Percentiles rank a stretch among this genome's conserved stretches.
phyloP scores from a whole-genome alignment of 2,888 invertebrate species.

The Leptinotarsa haldemani region DNA sequence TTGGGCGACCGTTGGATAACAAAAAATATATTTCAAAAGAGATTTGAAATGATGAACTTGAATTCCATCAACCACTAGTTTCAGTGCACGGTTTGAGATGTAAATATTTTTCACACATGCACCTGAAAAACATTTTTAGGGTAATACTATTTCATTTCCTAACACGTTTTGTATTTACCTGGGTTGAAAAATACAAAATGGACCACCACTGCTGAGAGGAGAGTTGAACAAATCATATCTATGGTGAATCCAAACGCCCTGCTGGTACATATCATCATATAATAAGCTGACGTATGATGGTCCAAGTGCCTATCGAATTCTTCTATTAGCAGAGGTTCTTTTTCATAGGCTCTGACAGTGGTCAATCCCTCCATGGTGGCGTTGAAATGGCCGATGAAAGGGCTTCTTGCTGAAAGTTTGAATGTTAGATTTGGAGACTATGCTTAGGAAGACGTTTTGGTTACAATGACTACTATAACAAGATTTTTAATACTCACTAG shows the following conservation, averaged over 20 bases:
- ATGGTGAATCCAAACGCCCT: constrained; percentile 59
- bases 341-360: constrained; percentile 59
- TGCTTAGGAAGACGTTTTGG: no score
- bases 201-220: constrained; percentile 46
- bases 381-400: constrained; percentile 62
- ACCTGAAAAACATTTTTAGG: neutral
- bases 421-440: no score
- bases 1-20: no score
- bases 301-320: constrained; percentile 63
- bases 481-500: constrained; percentile 67
- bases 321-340: constrained; percentile 55
- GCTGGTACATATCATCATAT: constrained; percentile 55
- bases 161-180: constrained; percentile 35
- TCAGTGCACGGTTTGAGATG: neutral
- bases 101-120: neutral
- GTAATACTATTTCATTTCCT: neutral
- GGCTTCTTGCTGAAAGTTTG: constrained; percentile 59
- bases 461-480: neutral
- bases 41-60: no score
- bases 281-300: constrained; percentile 58
- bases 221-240: constrained; percentile 53
- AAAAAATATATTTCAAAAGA: no score
- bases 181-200: constrained; percentile 44
- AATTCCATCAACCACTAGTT: no score
- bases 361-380: constrained; percentile 61